Conservation (phyloP, 2,888 invertebrate genomes). For the Empis stercorea region DNA sequence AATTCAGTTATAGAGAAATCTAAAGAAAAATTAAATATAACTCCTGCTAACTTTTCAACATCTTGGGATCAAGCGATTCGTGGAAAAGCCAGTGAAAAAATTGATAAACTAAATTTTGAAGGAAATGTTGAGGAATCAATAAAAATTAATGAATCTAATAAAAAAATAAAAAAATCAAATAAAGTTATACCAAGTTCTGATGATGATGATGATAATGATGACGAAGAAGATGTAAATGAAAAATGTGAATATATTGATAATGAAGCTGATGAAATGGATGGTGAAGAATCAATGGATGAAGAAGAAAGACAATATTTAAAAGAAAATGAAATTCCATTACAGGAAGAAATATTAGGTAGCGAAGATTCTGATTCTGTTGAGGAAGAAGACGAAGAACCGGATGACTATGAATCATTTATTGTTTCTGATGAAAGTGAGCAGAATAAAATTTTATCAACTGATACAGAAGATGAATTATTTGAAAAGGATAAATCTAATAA, state of each 20-base stretch:
- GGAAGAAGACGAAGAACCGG: conserved; percentile 35
- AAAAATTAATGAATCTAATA: no score
- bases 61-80: no score
- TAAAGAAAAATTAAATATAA: no score
- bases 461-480: conserved; percentile 9
- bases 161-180: no score
- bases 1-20: no score
- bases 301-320: conserved; percentile 38
- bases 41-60: no score
- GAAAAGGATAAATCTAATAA: not conserved
- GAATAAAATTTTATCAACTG: conserved; percentile 37
- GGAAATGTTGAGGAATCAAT: no score
- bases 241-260: conserved; percentile 21
- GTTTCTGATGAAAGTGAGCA: conserved; percentile 39
- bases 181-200: no score
- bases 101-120: no score
- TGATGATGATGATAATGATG: not conserved
- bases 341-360: conserved; percentile 42
- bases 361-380: conserved; percentile 26
- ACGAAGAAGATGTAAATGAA: not conserved
- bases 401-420: conserved; percentile 43
- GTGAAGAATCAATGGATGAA: conserved; percentile 34
- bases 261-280: conserved; percentile 23
- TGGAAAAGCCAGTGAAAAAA: no score
- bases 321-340: conserved; percentile 39